A percentile compares a stretch with the other conserved stretches of the same genome.
phyloP scores from a whole-genome alignment of 1,140 invertebrate species.

The Drosophila virilis region DNA sequence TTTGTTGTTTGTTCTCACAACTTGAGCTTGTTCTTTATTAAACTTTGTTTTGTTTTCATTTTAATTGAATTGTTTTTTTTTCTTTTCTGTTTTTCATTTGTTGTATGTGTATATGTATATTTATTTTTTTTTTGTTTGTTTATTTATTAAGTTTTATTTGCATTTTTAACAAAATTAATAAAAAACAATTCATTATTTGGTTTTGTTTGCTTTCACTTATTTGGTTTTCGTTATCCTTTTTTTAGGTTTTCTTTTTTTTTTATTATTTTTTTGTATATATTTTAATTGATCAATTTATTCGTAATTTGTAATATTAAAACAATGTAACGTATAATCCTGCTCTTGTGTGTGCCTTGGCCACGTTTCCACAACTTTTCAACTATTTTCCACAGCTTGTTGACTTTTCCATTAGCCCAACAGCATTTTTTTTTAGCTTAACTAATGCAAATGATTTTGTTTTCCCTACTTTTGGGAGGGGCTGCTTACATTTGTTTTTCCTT shows the following conservation, averaged over 20 bases:
- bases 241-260: conserved; percentile 31
- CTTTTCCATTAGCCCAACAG: conserved; percentile 39
- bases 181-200: conserved; percentile 77
- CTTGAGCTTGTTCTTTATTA: conserved; percentile 64
- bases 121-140: conserved; percentile 69
- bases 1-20: conserved; percentile 53
- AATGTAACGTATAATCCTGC: conserved; percentile 78
- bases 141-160: conserved; percentile 74
- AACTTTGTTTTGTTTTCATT: conserved; percentile 41
- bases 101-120: conserved; percentile 69
- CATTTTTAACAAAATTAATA: conserved; percentile 82
- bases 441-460: conserved; percentile 41
- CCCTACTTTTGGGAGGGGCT: background rate
- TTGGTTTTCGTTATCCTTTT: conserved; percentile 22
- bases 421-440: conserved; percentile 52
- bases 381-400: conserved; percentile 24
- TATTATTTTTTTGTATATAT: conserved; percentile 65
- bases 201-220: conserved; percentile 42
- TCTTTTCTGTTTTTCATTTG: conserved; percentile 48
- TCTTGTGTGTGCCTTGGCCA: too few species aligned
- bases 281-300: conserved; percentile 81
- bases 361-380: conserved; percentile 22
- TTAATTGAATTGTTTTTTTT: conserved; percentile 59
- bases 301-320: conserved; percentile 81
- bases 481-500: conserved; percentile 41